These are phyloP conservation scores for Coelinius sp. DNA, from an alignment of 2,888 invertebrate genomes.

Conservation along the genomic window DNA sequence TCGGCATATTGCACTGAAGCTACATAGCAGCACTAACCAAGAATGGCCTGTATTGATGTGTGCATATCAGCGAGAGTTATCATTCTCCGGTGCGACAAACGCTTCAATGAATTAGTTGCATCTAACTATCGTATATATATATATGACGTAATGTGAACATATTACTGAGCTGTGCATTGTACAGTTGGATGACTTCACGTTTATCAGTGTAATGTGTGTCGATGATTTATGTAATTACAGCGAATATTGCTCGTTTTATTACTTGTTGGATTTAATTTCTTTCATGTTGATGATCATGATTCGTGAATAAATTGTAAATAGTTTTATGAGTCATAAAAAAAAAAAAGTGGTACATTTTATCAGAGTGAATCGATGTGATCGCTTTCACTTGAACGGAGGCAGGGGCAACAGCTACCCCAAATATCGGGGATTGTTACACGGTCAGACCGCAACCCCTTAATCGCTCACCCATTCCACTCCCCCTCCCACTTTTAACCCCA, in stretches of 20 bases:
- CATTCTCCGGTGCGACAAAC: background rate
- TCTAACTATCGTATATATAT: background rate
- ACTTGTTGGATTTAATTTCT: too few species aligned
- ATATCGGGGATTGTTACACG: constrained; percentile 63
- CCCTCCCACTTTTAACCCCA: constrained; percentile 12
- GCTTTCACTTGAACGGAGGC: constrained; percentile 2
- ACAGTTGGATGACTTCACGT: background rate
- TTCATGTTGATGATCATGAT: too few species aligned
- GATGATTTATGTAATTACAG: too few species aligned
- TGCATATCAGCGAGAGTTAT: background rate
- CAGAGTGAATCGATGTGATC: constrained; percentile 11
- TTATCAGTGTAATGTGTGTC: too few species aligned
- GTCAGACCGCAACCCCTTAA: constrained; percentile 68
- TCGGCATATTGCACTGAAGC: constrained; percentile 24
- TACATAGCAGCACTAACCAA: constrained; percentile 21
- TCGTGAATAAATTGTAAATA: too few species aligned
- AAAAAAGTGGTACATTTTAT: background rate
- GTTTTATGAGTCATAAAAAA: background rate
- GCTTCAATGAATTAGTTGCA: background rate
- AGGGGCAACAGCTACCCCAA: constrained; percentile 43
- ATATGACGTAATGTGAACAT: background rate
- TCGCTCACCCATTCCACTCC: constrained; percentile 40
- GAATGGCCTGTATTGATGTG: constrained; percentile 8
- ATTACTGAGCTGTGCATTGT: background rate
- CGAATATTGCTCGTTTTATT: too few species aligned